Conservation (phyloP, 2,888 invertebrate genomes). For the Theodoxus fluviatilis region DNA sequence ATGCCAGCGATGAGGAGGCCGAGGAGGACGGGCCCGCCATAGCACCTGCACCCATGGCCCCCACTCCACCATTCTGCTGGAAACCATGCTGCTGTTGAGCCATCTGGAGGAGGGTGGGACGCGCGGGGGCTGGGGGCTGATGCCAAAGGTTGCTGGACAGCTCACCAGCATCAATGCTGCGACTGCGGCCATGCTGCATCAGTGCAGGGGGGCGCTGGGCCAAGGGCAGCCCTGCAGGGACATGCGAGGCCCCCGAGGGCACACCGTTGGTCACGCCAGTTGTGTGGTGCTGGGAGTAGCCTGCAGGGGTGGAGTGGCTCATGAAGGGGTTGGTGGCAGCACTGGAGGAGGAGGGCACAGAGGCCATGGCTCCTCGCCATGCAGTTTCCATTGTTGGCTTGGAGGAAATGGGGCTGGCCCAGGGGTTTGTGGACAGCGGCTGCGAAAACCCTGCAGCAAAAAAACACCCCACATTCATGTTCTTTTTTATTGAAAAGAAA, state of each 20-base stretch:
- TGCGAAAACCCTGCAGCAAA: no score
- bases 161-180: constrained; percentile 60
- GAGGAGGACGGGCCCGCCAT: constrained; percentile 66
- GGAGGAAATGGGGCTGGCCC: constrained; percentile 36
- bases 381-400: constrained; percentile 26
- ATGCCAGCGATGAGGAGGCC: constrained; percentile 24
- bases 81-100: constrained; percentile 67
- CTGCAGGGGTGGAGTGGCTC: constrained; percentile 10
- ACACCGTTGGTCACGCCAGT: constrained; percentile 26
- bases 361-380: constrained; percentile 22
- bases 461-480: no score
- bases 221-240: background rate
- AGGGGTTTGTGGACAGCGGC: constrained; percentile 47
- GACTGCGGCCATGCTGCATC: constrained; percentile 52
- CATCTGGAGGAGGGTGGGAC: constrained; percentile 54
- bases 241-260: constrained; percentile 28
- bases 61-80: constrained; percentile 45
- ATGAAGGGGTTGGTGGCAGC: constrained; percentile 30
- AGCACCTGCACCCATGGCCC: constrained; percentile 13
- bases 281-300: background rate
- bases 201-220: constrained; percentile 27
- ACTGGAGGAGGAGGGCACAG: background rate
- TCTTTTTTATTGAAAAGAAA: no score
- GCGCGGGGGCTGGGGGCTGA: constrained; percentile 29
- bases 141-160: constrained; percentile 38